Percentiles rank a stretch among this genome's conserved stretches.
These are phyloP conservation scores for Seriola rivoliana DNA, from an alignment of 2,113 vertebrate species.

Conservation along the genomic window DNA sequence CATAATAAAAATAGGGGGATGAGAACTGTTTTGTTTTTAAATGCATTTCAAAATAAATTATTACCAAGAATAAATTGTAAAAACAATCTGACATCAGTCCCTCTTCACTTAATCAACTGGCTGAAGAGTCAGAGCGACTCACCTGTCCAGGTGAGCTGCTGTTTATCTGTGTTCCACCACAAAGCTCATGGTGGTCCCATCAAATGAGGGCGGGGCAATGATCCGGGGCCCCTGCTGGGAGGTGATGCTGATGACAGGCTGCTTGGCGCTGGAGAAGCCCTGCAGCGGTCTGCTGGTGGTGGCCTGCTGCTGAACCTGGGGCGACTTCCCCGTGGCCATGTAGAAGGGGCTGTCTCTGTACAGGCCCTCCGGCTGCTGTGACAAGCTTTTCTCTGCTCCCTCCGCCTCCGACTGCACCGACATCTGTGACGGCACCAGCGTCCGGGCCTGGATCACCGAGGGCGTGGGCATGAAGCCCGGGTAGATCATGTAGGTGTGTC, in stretches of 20 bases:
- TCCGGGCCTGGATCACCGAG: conserved; percentile 82
- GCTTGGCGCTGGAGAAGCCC: conserved; percentile 79
- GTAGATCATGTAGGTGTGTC: conserved; percentile 94
- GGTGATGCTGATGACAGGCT: conserved; percentile 92
- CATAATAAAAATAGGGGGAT: neutral
- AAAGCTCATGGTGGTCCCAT: conserved; percentile 98
- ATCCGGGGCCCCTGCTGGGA: conserved; percentile 92
- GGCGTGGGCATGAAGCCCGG: conserved; percentile 89
- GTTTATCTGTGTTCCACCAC: conserved; percentile 95
- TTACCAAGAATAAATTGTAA: neutral
- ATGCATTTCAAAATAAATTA: neutral
- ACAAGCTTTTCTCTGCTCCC: conserved; percentile 27
- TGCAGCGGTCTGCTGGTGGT: conserved; percentile 57
- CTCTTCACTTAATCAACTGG: no score
- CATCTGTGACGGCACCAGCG: conserved; percentile 83
- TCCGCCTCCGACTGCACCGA: conserved; percentile 77
- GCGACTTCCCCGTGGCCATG: conserved; percentile 85
- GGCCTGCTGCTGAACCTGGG: conserved; percentile 55
- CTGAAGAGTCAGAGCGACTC: conserved; percentile 5
- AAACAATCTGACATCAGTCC: neutral
- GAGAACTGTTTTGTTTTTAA: neutral
- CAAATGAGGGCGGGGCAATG: conserved; percentile 94
- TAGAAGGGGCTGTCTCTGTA: conserved; percentile 92
- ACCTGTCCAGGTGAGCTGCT: conserved; percentile 26
- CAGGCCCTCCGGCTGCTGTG: conserved; percentile 69